Conservation (phyloP, 2,888 invertebrate species). For the Apodemia mormo region DNA sequence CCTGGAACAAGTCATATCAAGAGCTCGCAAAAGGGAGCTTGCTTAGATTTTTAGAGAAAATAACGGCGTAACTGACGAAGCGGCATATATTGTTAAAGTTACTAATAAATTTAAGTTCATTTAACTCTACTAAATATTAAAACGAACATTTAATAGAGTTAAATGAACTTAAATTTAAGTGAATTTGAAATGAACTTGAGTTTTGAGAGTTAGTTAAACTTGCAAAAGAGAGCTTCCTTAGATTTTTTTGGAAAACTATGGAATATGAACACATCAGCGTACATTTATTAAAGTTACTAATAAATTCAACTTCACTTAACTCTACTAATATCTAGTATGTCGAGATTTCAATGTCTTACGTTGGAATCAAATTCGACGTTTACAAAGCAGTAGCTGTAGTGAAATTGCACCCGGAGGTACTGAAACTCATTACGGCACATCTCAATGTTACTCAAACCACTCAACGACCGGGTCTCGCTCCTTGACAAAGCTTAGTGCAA, state of each 20-base stretch:
- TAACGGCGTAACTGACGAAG: too few species aligned
- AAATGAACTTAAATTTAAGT: too few species aligned
- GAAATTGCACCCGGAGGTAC: conserved; percentile 17
- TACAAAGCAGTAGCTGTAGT: not conserved
- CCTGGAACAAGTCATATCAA: too few species aligned
- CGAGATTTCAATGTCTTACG: conserved; percentile 21
- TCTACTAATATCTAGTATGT: not conserved
- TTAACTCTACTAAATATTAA: not conserved
- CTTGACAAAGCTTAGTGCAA: conserved; percentile 46
- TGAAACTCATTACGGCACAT: conserved; percentile 20
- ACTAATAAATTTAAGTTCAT: not conserved
- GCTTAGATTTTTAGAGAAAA: too few species aligned
- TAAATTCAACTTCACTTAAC: not conserved
- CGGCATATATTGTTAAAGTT: not conserved
- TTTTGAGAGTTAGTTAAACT: too few species aligned
- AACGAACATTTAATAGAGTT: too few species aligned
- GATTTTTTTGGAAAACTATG: too few species aligned
- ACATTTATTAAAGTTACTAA: not conserved
- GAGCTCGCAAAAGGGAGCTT: too few species aligned
- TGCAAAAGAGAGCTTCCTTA: too few species aligned
- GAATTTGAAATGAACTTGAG: too few species aligned
- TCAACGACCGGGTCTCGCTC: conserved; percentile 28
- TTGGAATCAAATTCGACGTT: conserved; percentile 10
- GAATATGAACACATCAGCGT: too few species aligned
- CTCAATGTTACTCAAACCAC: conserved; percentile 17